Evolutionary conservation across 2,797 vertebrate species (phyloP), one percentile per base, ranked within the genome.

Genomic region (Parambassis ranga): DNA sequence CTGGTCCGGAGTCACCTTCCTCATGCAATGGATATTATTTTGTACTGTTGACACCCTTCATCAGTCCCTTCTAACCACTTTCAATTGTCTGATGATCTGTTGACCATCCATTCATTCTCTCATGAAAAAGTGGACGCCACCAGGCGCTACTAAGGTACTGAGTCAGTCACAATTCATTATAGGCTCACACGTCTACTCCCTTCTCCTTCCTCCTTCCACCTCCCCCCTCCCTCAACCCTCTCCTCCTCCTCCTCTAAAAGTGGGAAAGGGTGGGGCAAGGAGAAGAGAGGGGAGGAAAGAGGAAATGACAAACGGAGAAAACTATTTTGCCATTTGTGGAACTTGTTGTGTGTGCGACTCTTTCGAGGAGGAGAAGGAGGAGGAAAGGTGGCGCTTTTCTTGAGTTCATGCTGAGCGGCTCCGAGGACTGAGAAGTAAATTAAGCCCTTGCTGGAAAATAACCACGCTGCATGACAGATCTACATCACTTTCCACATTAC

Each of bases 241-340:
- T 32, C 7, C 2, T 26, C 44, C 46, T 65, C 49, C 46, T 59
- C 24, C 48, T 44, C 56, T 39, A 6, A 41, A 48, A 63, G 36
- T 57, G 13, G 50, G 44, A 64, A n/a, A 22, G 73, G 59, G 44
- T 55, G 71, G 39, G 64, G 62, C 65, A 22, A 78, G 35, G 18
- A 60, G 32, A 43, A 63, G 43, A 79, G 65, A 46, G 51, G 59
- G 44, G 26, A 69, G 30, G 36, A 67, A 71, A 70, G 71, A 88
- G 86, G 89, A 91, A 91, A 90, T 90, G 84, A 91, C 85, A 83
- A 87, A 79, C 56, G 32, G 48, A 67, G 82, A 84, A 87, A 91
- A 86, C 69, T 88, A 91, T 92, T 89, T 90, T 71, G 77, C 82
- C 84, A 85, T 90, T 88, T 86, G 76, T 70, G 82, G 82, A 84